A percentile compares a stretch with the other conserved stretches of the same genome.
These are phyloP conservation scores for Oegoconia quadripuncta DNA, from an alignment of 2,888 invertebrate species.

Conservation along the genomic window DNA sequence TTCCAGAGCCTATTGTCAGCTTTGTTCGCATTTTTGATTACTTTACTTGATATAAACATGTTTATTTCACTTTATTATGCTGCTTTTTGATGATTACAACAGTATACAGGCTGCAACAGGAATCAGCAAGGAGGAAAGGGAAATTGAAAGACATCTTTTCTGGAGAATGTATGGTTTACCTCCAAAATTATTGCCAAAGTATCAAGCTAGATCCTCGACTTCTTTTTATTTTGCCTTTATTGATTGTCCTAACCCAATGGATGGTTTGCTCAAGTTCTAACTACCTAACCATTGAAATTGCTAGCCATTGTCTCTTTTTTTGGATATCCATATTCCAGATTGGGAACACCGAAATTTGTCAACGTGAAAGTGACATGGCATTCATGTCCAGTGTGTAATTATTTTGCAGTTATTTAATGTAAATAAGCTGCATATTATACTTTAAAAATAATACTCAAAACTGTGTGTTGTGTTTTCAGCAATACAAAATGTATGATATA, in stretches of 20 bases:
- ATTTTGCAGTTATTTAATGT: no score
- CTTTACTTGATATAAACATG: slow-evolving; percentile 71
- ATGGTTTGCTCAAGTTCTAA: slow-evolving; percentile 20
- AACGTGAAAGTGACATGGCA: no score
- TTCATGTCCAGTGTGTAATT: no score
- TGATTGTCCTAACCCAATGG: slow-evolving; percentile 33
- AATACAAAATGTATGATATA: no score
- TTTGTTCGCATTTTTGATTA: slow-evolving; percentile 67
- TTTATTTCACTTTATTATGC: slow-evolving; percentile 80
- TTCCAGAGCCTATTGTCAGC: slow-evolving; percentile 66
- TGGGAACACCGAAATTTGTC: no score
- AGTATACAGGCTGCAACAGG: slow-evolving; percentile 88
- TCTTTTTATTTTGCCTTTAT: slow-evolving; percentile 47
- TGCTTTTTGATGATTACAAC: slow-evolving; percentile 83
- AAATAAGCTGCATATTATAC: no score
- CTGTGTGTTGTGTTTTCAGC: no score
- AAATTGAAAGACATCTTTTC: slow-evolving; percentile 93
- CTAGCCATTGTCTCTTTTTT: no score
- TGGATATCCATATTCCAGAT: no score
- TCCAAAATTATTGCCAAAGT: slow-evolving; percentile 68
- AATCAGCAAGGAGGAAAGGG: slow-evolving; percentile 88
- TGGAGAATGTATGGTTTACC: slow-evolving; percentile 87
- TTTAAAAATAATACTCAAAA: no score
- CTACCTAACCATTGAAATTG: no score
- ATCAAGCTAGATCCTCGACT: slow-evolving; percentile 63